phyloP scores from a whole-genome alignment of 2,797 vertebrate genomes.

The Ctenopoma multispine region DNA sequence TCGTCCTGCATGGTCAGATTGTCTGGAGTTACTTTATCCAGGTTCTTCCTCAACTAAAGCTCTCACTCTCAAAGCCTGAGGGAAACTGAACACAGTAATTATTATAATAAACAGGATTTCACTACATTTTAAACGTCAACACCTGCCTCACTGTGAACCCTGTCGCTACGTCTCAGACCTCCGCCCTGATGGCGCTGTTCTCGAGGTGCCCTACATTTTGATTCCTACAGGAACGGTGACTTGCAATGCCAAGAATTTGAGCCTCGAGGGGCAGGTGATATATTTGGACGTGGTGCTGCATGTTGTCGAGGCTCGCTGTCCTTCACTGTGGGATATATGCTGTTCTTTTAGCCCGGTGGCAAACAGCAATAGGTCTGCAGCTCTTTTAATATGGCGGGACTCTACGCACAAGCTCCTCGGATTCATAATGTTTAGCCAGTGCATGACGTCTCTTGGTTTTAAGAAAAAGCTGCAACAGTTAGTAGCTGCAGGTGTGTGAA shows the following conservation, averaged over 20 bases:
- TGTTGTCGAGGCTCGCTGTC: constrained; percentile 44
- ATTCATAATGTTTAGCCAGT: background rate
- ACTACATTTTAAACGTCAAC: no score
- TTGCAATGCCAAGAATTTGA: constrained; percentile 77
- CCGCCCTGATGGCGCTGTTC: constrained; percentile 53
- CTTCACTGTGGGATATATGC: constrained; percentile 19
- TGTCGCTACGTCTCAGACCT: constrained; percentile 9
- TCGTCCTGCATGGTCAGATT: background rate
- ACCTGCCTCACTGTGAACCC: no score
- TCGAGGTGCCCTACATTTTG: constrained; percentile 73
- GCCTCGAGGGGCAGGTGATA: constrained; percentile 72
- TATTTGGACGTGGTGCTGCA: constrained; percentile 77
- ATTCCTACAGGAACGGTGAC: constrained; percentile 64
- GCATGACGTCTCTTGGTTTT: no score
- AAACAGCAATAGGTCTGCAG: background rate
- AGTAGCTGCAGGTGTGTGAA: no score
- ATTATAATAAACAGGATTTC: no score
- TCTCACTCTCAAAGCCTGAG: no score
- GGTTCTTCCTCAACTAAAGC: no score
- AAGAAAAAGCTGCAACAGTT: no score
- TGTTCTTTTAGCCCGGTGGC: constrained; percentile 15
- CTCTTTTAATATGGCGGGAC: constrained; percentile 20
- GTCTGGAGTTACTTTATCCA: no score
- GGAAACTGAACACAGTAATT: no score
- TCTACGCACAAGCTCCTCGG: constrained; percentile 1